Evolutionary conservation across 1,140 invertebrate species (phyloP).

Genomic region (Streblospio benedicti): DNA sequence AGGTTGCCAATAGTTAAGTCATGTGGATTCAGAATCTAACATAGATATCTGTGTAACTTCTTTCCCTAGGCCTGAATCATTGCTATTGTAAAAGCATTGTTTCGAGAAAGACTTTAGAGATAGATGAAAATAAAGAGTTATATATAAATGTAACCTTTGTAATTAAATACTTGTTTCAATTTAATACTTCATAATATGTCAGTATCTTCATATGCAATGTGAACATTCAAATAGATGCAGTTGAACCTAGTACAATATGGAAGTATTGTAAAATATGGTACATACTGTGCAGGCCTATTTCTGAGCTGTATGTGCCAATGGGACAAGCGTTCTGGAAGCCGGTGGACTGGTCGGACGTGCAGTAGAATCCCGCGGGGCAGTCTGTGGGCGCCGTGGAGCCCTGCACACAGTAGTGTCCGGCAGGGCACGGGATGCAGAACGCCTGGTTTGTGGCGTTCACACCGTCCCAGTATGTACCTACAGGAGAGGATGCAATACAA

Average conservation of each 20-base stretch:
- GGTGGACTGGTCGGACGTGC: slow-evolving; percentile 25
- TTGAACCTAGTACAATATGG: neutral
- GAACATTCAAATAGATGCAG: neutral
- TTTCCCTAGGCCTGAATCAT: too few relatives aligned
- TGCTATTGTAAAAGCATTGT: too few relatives aligned
- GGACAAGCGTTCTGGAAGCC: slow-evolving; percentile 35
- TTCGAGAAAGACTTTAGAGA: too few relatives aligned
- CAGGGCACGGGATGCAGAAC: slow-evolving; percentile 30
- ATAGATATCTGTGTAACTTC: too few relatives aligned
- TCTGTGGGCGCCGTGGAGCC: slow-evolving; percentile 22
- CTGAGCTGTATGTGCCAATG: slow-evolving; percentile 34
- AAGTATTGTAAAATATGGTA: neutral
- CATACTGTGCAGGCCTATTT: slow-evolving; percentile 30
- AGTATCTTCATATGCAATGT: too few relatives aligned
- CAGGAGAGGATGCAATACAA: slow-evolving; percentile 12
- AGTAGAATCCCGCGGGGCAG: slow-evolving; percentile 40
- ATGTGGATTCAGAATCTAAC: too few relatives aligned
- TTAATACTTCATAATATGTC: too few relatives aligned
- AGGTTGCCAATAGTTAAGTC: slow-evolving; percentile 11
- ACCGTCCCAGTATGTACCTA: slow-evolving; percentile 30
- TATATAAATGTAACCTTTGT: too few relatives aligned
- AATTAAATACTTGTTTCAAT: too few relatives aligned
- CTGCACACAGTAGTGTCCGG: slow-evolving; percentile 28
- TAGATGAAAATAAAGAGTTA: too few relatives aligned
- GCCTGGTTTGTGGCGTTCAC: slow-evolving; percentile 23